Conservation (phyloP, 2,888 invertebrate genomes). For the Drosophila engyochracea region DNA sequence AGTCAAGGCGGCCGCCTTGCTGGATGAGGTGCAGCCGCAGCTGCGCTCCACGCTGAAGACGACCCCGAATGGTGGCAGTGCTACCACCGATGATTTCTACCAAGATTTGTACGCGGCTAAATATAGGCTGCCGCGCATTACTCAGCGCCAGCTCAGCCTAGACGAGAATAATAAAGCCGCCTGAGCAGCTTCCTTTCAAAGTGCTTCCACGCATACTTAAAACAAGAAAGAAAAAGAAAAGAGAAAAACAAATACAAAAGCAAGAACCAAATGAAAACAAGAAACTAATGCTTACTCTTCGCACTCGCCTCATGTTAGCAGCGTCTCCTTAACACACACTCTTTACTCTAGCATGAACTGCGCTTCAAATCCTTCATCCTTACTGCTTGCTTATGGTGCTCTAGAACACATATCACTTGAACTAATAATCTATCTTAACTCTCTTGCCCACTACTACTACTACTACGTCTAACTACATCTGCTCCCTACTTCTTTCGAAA, state of each 20-base stretch:
- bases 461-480: slow-evolving; percentile 19
- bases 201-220: slow-evolving; percentile 8
- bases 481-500: slow-evolving; percentile 15
- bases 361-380: slow-evolving; percentile 28
- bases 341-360: slow-evolving; percentile 12
- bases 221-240: neutral
- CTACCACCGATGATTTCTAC: slow-evolving; percentile 59
- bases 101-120: slow-evolving; percentile 70
- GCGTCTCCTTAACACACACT: slow-evolving; percentile 35
- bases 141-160: slow-evolving; percentile 57
- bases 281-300: slow-evolving; percentile 17
- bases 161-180: slow-evolving; percentile 59
- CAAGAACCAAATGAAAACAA: neutral
- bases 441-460: neutral
- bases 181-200: slow-evolving; percentile 33
- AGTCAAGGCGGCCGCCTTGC: slow-evolving; percentile 75
- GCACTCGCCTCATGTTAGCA: slow-evolving; percentile 50
- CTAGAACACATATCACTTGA: slow-evolving; percentile 24
- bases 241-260: neutral
- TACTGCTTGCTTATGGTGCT: slow-evolving; percentile 35
- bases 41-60: slow-evolving; percentile 86
- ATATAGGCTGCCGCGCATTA: slow-evolving; percentile 61
- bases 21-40: slow-evolving; percentile 85
- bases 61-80: slow-evolving; percentile 45
- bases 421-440: slow-evolving; percentile 4